Evolutionary conservation across 2,797 vertebrate genomes (phyloP).

Genomic region (Prionace glauca): DNA sequence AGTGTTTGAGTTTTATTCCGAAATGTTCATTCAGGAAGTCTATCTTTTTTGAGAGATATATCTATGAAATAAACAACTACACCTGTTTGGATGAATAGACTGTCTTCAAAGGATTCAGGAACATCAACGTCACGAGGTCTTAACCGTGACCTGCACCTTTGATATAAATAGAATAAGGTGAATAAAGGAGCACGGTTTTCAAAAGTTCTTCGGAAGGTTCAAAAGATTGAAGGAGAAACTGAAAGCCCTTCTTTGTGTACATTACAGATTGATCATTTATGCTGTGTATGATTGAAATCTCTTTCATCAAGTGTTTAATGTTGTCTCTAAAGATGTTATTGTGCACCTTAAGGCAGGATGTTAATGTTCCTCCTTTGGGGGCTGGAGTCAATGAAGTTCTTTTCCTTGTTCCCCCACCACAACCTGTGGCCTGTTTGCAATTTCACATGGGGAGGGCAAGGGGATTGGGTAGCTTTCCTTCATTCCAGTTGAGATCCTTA

Average conservation of each 20-base stretch:
- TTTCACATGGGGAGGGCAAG: neutral
- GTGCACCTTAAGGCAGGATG: neutral
- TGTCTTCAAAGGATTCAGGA: neutral
- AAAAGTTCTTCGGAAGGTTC: neutral
- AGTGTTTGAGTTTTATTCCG: neutral
- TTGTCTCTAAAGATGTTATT: neutral
- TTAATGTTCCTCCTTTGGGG: neutral
- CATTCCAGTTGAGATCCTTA: neutral
- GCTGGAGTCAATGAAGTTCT: too few species aligned
- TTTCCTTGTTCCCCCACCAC: too few species aligned
- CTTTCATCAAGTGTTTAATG: neutral
- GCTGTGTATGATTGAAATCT: neutral
- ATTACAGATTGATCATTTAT: neutral
- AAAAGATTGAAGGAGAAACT: neutral
- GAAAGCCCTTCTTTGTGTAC: neutral
- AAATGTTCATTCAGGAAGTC: neutral
- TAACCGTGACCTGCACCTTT: neutral
- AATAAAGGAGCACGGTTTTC: neutral
- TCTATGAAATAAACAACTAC: neutral
- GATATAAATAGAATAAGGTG: neutral
- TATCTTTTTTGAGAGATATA: neutral
- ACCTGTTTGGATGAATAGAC: neutral
- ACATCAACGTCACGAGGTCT: neutral
- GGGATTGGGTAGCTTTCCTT: too few species aligned
- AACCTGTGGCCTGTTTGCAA: neutral